These are phyloP conservation scores for Echinometra lucunter DNA, from an alignment of 53 echinoderm and acorn worm genomes.

Conservation along the genomic window DNA sequence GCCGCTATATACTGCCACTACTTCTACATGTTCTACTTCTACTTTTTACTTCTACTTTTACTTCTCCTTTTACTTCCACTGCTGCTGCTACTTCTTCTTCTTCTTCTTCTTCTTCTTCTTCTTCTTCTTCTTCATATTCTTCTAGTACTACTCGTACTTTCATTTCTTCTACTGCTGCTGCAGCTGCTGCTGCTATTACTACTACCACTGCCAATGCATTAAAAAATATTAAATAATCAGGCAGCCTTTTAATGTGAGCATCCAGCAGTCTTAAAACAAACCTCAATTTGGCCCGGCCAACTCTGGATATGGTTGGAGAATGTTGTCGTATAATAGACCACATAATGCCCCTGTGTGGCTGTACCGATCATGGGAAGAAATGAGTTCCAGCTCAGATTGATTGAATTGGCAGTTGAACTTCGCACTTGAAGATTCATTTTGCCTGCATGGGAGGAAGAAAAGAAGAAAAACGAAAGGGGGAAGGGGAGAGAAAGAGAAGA, in stretches of 20 bases:
- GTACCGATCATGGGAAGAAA: slow-evolving; percentile 71
- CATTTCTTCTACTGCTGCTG: no score
- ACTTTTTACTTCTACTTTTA: no score
- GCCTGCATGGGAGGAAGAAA: slow-evolving; percentile 36
- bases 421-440: slow-evolving; percentile 85
- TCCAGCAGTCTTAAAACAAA: no score
- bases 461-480: neutral
- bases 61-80: no score
- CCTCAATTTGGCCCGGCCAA: slow-evolving; percentile 78
- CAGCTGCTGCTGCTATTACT: no score
- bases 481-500: neutral
- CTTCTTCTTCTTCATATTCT: no score
- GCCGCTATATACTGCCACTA: neutral
- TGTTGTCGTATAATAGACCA: slow-evolving; percentile 81
- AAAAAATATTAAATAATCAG: no score
- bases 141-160: no score
- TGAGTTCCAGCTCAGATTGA: slow-evolving; percentile 91
- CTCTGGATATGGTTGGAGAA: slow-evolving; percentile 75
- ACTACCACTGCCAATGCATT: no score
- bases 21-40: neutral
- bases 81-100: no score
- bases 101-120: no score
- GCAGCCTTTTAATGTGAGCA: no score
- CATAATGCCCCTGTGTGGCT: slow-evolving; percentile 70
- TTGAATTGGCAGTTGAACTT: slow-evolving; percentile 86